These are phyloP conservation scores for Furcula furcula DNA, from an alignment of 2,888 invertebrate genomes.

Conservation along the genomic window DNA sequence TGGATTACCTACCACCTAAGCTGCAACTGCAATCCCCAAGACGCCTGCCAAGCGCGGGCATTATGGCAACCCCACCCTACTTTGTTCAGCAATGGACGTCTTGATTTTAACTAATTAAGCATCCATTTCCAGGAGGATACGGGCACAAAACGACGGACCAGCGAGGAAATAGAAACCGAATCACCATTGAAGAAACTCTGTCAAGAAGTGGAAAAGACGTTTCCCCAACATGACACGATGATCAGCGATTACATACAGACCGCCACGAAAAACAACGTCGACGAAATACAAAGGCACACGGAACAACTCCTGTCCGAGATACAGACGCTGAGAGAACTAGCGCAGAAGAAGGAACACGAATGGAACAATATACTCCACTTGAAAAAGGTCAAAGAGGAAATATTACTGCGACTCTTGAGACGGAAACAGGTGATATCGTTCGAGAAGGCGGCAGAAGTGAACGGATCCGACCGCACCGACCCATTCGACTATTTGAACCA, in stretches of 20 bases:
- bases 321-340: conserved; percentile 86
- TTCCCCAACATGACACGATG: conserved; percentile 82
- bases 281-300: conserved; percentile 83
- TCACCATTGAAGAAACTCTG: conserved; percentile 74
- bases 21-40: too few species aligned
- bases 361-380: conserved; percentile 92
- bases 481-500: conserved; percentile 71
- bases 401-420: conserved; percentile 86
- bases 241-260: conserved; percentile 84
- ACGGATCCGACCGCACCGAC: conserved; percentile 60
- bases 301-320: conserved; percentile 85
- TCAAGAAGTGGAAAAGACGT: conserved; percentile 75
- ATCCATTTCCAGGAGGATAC: conserved; percentile 59
- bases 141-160: conserved; percentile 57
- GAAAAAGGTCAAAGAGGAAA: conserved; percentile 92
- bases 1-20: too few species aligned
- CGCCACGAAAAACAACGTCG: conserved; percentile 82
- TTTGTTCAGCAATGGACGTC: too few species aligned
- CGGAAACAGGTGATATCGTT: conserved; percentile 84
- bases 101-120: too few species aligned
- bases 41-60: too few species aligned
- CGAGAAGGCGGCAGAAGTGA: conserved; percentile 65
- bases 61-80: too few species aligned
- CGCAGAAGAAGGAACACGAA: conserved; percentile 91
- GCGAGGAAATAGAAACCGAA: conserved; percentile 69